Evolutionary conservation across 2,888 invertebrate species (phyloP), one percentile per base, ranked within the genome.

Genomic region (Neoscelio sp.): DNA sequence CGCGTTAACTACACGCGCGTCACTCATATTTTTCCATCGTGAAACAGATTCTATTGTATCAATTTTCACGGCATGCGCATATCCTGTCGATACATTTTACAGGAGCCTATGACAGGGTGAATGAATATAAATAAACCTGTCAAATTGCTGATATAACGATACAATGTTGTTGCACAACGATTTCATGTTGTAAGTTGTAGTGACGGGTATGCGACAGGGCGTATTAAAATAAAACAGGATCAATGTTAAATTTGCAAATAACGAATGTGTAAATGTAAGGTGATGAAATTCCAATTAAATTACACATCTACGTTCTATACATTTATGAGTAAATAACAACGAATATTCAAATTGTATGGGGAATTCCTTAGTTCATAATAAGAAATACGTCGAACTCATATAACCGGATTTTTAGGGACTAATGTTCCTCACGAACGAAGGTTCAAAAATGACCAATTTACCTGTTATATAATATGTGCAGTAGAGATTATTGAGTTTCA

Each of bases 1-100:
- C 46, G 42, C 58, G 50, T 70, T 60, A 67, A 54, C 70, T 60
- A 60, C 17, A 60, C 60, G 58, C 58, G 46, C 68, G 70, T 58
- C 58, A 60, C 50, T 74, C 52, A 60, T 28, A 60, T 50, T 68
- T 70, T 76, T 68, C 56, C 28, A 10, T 58, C 56, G 50, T 20
- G 44, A 62, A 50, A 52, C 42, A 17, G 23, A 50, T 44, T 67
- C 48, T 68, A 54, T 62, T 67, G 68, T 67, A 38, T 54, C 68
- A 68, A 28, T 62, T 75, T 62, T 46, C 46, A 33, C 46, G 44
- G 54, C 33, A 6, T 2, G 5, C 30, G 3, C 2, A 18, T 13
- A 33, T 15, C 17, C 10, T 23, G 15, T 38, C 35, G 20, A 58
- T 58, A 40, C 23, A 23, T 2, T 23, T 23, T 23, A 6, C 23